Evolutionary conservation across 2,888 invertebrate species (phyloP).

Genomic region (Eilema griseolum): DNA sequence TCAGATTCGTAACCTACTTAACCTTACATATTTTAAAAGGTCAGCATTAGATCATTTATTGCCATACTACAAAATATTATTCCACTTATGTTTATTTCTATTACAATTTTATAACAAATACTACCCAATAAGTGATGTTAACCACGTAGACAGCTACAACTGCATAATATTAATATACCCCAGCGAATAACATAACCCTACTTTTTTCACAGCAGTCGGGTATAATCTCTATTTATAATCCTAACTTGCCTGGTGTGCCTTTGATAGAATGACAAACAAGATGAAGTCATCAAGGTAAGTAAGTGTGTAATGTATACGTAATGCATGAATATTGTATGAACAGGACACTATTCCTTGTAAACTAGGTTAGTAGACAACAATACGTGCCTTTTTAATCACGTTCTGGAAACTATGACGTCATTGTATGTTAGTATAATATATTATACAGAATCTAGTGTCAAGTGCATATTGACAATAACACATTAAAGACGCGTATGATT

Average conservation of each 20-base stretch:
- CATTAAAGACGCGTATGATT: too few species aligned
- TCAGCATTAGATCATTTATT: too few species aligned
- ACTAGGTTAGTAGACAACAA: slow-evolving; percentile 17
- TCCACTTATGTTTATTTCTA: too few species aligned
- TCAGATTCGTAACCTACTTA: too few species aligned
- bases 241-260: not conserved
- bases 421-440: not conserved
- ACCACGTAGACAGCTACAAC: too few species aligned
- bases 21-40: too few species aligned
- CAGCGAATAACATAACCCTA: not conserved
- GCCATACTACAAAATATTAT: too few species aligned
- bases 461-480: too few species aligned
- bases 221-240: not conserved
- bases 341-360: not conserved
- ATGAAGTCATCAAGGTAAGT: slow-evolving; percentile 65
- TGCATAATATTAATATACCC: too few species aligned
- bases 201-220: not conserved
- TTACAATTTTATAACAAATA: too few species aligned
- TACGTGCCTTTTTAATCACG: slow-evolving; percentile 14
- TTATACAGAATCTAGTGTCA: too few species aligned
- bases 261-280: slow-evolving; percentile 34
- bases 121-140: too few species aligned
- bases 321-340: slow-evolving; percentile 45
- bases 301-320: slow-evolving; percentile 50
- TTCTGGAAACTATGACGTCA: slow-evolving; percentile 24